Conservation (phyloP, 2,888 invertebrate genomes). For the Xiphydria camelus region DNA sequence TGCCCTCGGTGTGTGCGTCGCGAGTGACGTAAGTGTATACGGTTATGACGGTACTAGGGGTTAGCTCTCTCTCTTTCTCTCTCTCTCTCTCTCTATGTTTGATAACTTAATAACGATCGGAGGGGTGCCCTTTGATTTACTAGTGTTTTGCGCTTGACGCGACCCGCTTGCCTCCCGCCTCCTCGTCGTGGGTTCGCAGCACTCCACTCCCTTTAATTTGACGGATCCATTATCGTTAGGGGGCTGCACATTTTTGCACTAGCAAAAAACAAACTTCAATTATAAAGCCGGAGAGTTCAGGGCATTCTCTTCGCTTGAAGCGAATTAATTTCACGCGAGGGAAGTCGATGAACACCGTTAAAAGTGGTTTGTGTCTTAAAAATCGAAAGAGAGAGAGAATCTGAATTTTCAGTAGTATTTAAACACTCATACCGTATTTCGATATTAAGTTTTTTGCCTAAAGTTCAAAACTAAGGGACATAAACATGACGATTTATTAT, state of each 20-base stretch:
- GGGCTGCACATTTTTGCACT: neutral
- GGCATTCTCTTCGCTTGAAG: slow-evolving; percentile 10
- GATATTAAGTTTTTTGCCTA: too few species aligned
- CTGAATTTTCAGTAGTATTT: too few species aligned
- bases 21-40: slow-evolving; percentile 12
- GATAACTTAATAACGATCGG: slow-evolving; percentile 34
- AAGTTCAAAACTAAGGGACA: too few species aligned
- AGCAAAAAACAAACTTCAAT: too few species aligned
- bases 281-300: neutral
- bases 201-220: neutral
- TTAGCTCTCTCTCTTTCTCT: too few species aligned
- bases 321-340: slow-evolving; percentile 16
- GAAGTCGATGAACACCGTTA: slow-evolving; percentile 12
- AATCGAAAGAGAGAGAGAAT: too few species aligned
- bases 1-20: too few species aligned
- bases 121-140: slow-evolving; percentile 28
- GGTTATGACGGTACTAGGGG: too few species aligned
- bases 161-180: slow-evolving; percentile 1
- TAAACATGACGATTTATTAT: too few species aligned
- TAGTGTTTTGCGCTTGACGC: slow-evolving; percentile 22
- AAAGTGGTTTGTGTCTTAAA: neutral
- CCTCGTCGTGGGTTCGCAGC: slow-evolving; percentile 1
- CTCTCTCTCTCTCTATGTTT: slow-evolving; percentile 14
- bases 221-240: neutral
- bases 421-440: too few species aligned